Base-by-base conservation (phyloP, 2,113 vertebrate species). In the Electrona antarctica region DNA sequence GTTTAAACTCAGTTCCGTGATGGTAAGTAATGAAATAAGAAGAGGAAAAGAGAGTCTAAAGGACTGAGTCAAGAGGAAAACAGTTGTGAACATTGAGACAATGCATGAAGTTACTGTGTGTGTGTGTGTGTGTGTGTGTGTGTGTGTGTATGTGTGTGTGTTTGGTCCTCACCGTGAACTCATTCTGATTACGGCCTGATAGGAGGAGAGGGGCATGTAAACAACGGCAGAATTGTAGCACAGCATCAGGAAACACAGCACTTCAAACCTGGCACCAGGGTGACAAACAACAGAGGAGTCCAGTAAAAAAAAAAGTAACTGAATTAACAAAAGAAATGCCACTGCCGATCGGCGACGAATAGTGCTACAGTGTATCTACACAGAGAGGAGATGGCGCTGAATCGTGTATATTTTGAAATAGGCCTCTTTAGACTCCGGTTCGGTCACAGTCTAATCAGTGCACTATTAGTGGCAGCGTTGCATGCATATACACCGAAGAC, bases 221-320 rank as follows among this genome's bases (percentile, higher is more conserved):
- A 98, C 96, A 86, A 99, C 96, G 71, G 96, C 95, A 64, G 97
- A 97, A 92, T 99, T 99, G 90, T 99, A 99, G 86, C 96, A 98
- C 71, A 99, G 87, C 97, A 99, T 96, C 73, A 99, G 98, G 93
- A 99, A 99, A 88, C 96, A 96, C 82, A 99, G 88, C 81, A 99
- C 96, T 88, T 99, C 96, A 88, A 99, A 99, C 90, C 98, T 99
- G 90, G 33, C 90, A 78, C 67, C 51, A 81, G 15, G 83, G n/a
- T 69, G 71, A 61, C 62, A 46, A 3, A 47, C 10, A 69, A 48
- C 7, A 29, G 33, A 41, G 33, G 33, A 41, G 1, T 41, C 33
- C 3, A 41, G 33, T 41, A 0, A 50, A 51, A 28, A 6, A 5
- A 8, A 4, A 51, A 10, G 63, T 7, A 3, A 11, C 33, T 41